These are phyloP conservation scores for Fragum whitleyi DNA, from an alignment of 2,888 invertebrate genomes.

Conservation along the genomic window DNA sequence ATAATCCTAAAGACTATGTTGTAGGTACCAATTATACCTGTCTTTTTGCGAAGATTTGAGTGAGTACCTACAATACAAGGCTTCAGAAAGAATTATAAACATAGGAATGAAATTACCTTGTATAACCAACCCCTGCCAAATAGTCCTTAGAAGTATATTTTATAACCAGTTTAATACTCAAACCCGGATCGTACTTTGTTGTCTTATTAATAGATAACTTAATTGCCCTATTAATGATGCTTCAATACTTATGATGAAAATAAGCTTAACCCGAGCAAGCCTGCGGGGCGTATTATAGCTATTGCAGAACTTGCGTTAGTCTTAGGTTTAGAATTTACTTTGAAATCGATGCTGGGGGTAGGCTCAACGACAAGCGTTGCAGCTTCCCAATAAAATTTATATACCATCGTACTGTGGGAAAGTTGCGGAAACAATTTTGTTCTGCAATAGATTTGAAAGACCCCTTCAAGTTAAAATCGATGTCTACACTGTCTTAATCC, in stretches of 20 bases:
- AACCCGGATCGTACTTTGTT: background rate
- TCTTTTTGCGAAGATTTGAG: too few species aligned
- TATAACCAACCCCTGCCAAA: too few species aligned
- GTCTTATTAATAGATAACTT: background rate
- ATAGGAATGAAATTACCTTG: too few species aligned
- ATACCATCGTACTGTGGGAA: background rate
- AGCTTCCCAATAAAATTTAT: background rate
- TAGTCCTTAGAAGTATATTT: background rate
- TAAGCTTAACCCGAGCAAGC: conserved; percentile 11
- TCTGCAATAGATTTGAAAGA: too few species aligned
- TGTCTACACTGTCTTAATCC: too few species aligned
- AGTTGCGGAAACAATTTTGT: background rate
- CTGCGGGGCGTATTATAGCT: background rate
- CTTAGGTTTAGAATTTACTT: background rate
- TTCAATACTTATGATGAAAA: conserved; percentile 9
- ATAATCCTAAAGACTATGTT: too few species aligned
- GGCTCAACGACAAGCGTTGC: background rate
- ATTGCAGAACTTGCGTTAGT: background rate
- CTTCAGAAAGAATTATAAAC: too few species aligned
- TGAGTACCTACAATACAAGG: too few species aligned
- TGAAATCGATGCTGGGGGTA: conserved; percentile 1
- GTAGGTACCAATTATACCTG: too few species aligned
- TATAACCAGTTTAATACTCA: background rate
- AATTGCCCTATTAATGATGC: background rate
- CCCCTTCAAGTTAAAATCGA: too few species aligned